A percentile compares a stretch with the other conserved stretches of the same genome.
phyloP scores from a whole-genome alignment of 1,140 invertebrate genomes.

The Drosophila mauritiana region DNA sequence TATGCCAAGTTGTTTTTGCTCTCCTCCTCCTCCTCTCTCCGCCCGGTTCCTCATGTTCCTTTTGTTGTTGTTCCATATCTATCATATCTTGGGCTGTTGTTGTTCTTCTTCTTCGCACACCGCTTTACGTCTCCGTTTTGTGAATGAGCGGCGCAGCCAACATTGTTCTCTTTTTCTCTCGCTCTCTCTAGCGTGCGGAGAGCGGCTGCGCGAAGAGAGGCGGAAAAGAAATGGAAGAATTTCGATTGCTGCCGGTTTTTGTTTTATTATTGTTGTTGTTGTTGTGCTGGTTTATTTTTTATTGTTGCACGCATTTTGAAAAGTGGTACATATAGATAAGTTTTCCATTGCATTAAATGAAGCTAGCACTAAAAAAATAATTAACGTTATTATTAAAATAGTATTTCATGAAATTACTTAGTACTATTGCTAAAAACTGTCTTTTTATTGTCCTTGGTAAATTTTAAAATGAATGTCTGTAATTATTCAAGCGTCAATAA shows the following conservation, averaged over 20 bases:
- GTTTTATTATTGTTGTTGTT: conserved; percentile 1
- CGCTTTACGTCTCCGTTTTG: conserved; percentile 57
- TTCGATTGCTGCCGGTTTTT: conserved; percentile 41
- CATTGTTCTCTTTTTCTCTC: conserved; percentile 30
- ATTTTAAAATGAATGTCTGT: too few species aligned
- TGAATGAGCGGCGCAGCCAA: conserved; percentile 64
- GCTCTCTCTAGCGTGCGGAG: not conserved
- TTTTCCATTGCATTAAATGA: conserved; percentile 26
- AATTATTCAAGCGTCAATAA: too few species aligned
- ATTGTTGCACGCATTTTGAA: conserved; percentile 28
- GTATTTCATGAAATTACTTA: too few species aligned
- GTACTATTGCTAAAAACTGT: not conserved
- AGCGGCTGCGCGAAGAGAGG: conserved; percentile 33
- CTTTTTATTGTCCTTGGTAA: not conserved
- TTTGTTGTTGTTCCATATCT: conserved; percentile 76
- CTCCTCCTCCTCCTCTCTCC: conserved; percentile 16
- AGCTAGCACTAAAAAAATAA: conserved; percentile 1
- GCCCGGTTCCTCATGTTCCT: conserved; percentile 39
- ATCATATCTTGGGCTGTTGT: conserved; percentile 70
- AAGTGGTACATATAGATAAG: conserved; percentile 17
- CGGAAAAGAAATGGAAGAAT: conserved; percentile 30
- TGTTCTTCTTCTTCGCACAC: conserved; percentile 38
- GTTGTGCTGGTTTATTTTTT: conserved; percentile 20
- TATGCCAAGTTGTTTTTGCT: conserved; percentile 69
- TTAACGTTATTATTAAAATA: too few species aligned